A percentile compares a stretch with the other conserved stretches of the same genome.
Conservation (phyloP, 1,140 invertebrate species). For the Venustaconcha ellipsiformis region DNA sequence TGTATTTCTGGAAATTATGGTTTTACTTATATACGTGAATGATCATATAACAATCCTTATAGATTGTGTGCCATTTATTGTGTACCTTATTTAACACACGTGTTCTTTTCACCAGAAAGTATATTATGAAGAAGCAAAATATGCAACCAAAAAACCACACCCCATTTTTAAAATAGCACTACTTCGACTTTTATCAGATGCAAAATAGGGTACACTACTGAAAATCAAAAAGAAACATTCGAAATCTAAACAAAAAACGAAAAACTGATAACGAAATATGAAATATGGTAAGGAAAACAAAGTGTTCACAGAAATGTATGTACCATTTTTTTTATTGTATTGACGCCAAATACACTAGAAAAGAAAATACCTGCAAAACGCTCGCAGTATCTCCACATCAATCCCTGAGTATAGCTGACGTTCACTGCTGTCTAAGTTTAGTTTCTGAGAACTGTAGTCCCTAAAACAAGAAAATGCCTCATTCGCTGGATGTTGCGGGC, state of each 20-base stretch:
- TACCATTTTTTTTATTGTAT: neutral
- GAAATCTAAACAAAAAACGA: neutral
- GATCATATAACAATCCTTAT: too few relatives aligned
- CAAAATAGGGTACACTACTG: neutral
- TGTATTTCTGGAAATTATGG: too few relatives aligned
- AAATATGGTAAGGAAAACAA: neutral
- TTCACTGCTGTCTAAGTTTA: conserved; percentile 14
- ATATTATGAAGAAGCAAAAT: too few relatives aligned
- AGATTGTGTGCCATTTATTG: too few relatives aligned
- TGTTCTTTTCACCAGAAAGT: too few relatives aligned
- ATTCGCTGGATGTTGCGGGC: too few relatives aligned
- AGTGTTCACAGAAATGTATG: neutral
- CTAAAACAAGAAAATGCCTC: conserved; percentile 8
- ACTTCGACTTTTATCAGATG: too few relatives aligned
- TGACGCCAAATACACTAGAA: neutral
- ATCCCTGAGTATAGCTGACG: conserved; percentile 18
- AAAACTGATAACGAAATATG: neutral
- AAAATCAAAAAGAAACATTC: neutral
- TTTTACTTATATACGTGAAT: too few relatives aligned
- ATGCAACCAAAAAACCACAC: too few relatives aligned
- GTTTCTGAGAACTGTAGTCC: conserved; percentile 11
- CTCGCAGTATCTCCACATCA: conserved; percentile 25
- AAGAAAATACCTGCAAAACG: conserved; percentile 19
- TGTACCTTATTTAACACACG: too few relatives aligned
- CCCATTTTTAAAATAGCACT: too few relatives aligned